Evolutionary conservation across 2,797 vertebrate species (phyloP).

Genomic region (Eurystomus glaucurus): DNA sequence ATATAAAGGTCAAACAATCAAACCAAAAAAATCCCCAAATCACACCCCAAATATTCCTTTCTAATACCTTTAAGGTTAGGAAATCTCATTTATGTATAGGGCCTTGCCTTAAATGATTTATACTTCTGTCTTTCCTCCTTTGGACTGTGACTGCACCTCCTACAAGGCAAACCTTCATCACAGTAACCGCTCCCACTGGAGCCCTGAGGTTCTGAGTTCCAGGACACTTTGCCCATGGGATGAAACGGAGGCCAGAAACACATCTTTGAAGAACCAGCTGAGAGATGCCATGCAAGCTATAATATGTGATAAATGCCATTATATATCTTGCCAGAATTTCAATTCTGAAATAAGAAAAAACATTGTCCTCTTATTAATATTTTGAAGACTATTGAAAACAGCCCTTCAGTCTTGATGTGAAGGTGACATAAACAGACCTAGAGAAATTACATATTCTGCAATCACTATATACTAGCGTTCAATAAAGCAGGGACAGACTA

Average conservation of each 20-base stretch:
- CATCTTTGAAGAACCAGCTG: background rate
- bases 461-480: background rate
- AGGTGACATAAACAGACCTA: background rate
- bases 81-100: background rate
- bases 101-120: rapidly evolving
- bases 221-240: background rate
- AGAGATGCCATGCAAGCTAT: background rate
- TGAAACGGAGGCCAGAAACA: background rate
- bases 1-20: background rate
- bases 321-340: background rate
- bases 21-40: background rate
- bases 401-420: rapidly evolving
- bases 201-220: background rate
- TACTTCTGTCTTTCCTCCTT: background rate
- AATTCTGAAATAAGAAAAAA: background rate
- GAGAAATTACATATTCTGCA: background rate
- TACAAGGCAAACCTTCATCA: background rate
- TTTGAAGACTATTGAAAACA: background rate
- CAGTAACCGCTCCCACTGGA: background rate
- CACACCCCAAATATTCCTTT: background rate
- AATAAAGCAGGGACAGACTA: background rate
- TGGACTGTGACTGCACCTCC: background rate
- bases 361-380: background rate
- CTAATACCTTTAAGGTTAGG: background rate
- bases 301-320: background rate